Base-by-base conservation (phyloP, 2,888 invertebrate species). In the Hypsopygia costalis region DNA sequence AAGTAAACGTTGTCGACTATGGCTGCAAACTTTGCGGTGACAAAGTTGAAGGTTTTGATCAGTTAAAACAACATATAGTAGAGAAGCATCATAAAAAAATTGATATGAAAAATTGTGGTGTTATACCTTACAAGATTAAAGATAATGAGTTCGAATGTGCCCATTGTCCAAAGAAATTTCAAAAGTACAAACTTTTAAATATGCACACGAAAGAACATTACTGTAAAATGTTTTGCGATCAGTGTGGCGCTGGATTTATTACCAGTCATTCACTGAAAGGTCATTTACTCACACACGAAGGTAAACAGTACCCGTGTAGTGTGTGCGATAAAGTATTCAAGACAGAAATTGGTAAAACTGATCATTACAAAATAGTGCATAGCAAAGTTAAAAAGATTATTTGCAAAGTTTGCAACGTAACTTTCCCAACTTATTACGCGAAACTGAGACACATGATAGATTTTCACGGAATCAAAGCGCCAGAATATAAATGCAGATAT, bases 151-250 rank as follows among this genome's bases (percentile, higher is more conserved):
- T 16, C 9, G 25, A 25, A 1, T 49, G 48, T 25, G 43, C 16
- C 0, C n/a, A 30, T 8, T 49, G 48, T n/a, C 21, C 11, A 1
- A 35, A 35, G 10, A 27, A 33, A 9, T 46, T 40, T n/a, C 34
- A 32, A 0, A 40, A 43, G 6, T 46, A 44, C 20, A 47, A 29
- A 11, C 22, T 5, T 28, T 33, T 55, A 34, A 52, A 43, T 12
- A 46, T 62, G 0, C 72, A 72, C 12, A 66, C 69, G 58, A 69
- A 69, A 10, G 55, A 58, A 0, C 72, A 72, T 44, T 72, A 52
- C 27, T 58, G 58, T 12, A 69, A 67, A 22, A 68, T 62, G 8
- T 60, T 70, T 0, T 72, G 72, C 38, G 54, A 57, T 2, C 60
- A 62, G 9, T 72, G 72, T 22, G 70, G 69, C 0, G 46, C 58